A percentile compares a stretch with the other conserved stretches of the same genome.
These are phyloP conservation scores for Mungos mungo DNA, from an alignment of 2,113 vertebrate genomes.

Conservation along the genomic window DNA sequence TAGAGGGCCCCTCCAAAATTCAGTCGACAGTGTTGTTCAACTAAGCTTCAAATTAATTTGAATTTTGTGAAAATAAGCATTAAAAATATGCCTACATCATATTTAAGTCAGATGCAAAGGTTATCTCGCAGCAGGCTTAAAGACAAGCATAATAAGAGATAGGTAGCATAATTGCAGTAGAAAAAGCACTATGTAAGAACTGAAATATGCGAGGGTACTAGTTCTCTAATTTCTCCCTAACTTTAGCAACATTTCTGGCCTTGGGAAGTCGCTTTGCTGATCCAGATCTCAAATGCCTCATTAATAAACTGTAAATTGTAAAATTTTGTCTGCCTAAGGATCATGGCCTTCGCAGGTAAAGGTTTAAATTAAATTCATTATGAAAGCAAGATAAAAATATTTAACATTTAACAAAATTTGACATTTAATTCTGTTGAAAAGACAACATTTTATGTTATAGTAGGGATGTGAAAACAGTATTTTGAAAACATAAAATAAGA, in stretches of 20 bases:
- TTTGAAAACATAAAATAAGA: slow-evolving; percentile 24
- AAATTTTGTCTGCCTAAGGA: slow-evolving; percentile 27
- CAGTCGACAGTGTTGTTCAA: not conserved
- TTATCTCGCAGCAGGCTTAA: not conserved
- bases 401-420: slow-evolving; percentile 15
- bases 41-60: slow-evolving; percentile 5
- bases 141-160: not conserved
- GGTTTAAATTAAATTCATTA: slow-evolving; percentile 33
- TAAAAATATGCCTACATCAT: slow-evolving; percentile 12
- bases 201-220: not conserved
- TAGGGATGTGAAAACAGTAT: not conserved
- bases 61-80: slow-evolving; percentile 53
- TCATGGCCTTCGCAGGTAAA: not conserved
- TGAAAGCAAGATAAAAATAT: not conserved
- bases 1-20: not conserved
- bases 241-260: not conserved
- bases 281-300: not conserved
- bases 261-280: slow-evolving; percentile 14
- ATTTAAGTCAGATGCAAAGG: not conserved
- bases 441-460: not conserved
- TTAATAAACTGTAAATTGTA: slow-evolving; percentile 53
- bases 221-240: not conserved
- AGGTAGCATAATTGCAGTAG: not conserved
- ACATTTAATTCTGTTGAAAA: not conserved
- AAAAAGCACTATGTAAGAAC: not conserved